phyloP scores from a whole-genome alignment of 2,888 invertebrate species.

The Spodoptera picta region DNA sequence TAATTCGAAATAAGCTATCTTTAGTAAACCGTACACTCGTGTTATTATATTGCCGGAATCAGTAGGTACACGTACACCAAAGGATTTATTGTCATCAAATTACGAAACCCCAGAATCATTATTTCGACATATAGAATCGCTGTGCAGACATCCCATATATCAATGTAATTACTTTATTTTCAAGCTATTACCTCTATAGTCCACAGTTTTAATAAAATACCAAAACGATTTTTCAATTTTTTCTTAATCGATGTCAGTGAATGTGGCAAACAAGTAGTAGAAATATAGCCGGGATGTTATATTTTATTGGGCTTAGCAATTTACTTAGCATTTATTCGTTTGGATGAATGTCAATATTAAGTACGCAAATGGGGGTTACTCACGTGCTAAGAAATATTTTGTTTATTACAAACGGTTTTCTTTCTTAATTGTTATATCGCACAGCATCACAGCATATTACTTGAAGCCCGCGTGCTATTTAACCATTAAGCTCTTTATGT shows the following conservation, averaged over 20 bases:
- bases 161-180: constrained; percentile 16
- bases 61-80: constrained; percentile 6
- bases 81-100: constrained; percentile 18
- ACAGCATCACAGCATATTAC: constrained; percentile 20
- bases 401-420: constrained; percentile 4
- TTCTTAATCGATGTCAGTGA: constrained; percentile 2
- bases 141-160: constrained; percentile 44
- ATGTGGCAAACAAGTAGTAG: constrained; percentile 1
- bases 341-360: not conserved
- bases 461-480: constrained; percentile 6
- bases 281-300: constrained; percentile 3
- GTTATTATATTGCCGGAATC: constrained; percentile 24
- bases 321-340: not conserved
- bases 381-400: too few relatives aligned
- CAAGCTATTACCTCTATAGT: too few relatives aligned
- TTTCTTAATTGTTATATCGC: constrained; percentile 35
- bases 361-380: not conserved
- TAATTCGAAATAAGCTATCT: constrained; percentile 36
- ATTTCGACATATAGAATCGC: constrained; percentile 38
- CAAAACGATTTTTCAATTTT: too few relatives aligned
- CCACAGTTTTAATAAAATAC: too few relatives aligned
- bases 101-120: constrained; percentile 35
- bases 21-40: constrained; percentile 28
- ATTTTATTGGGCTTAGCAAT: constrained; percentile 10
- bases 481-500: not conserved